These are phyloP conservation scores for Liparis tanakae DNA, from an alignment of 2,797 vertebrate species.

Conservation along the genomic window DNA sequence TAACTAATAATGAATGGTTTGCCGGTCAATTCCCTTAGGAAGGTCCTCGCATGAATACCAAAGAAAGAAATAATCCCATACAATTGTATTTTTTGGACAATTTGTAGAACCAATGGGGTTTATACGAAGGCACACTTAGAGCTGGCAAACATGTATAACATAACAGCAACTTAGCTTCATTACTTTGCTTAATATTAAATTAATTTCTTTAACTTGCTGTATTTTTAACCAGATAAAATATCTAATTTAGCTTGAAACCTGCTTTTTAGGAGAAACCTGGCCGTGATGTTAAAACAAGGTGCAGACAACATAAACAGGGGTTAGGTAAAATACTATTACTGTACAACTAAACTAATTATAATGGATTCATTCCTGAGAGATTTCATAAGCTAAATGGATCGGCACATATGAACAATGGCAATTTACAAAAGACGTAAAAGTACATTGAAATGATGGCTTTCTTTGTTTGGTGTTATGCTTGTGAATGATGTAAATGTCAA, in stretches of 20 bases:
- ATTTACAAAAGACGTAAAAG: constrained; percentile 1
- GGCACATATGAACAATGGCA: not conserved
- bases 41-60: not conserved
- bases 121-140: constrained; percentile 16
- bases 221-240: not conserved
- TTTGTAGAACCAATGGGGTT: constrained; percentile 5
- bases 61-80: not conserved
- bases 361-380: not conserved
- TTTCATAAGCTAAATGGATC: not conserved
- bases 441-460: not conserved
- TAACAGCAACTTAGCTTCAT: not conserved
- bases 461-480: constrained; percentile 11
- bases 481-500: not conserved
- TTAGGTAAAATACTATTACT: not conserved
- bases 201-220: not conserved
- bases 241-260: not conserved
- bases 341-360: not conserved
- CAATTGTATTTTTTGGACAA: not conserved
- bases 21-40: not conserved
- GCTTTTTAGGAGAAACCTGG: not conserved
- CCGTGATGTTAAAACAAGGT: not conserved
- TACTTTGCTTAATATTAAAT: constrained; percentile 8
- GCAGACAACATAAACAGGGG: not conserved
- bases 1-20: constrained; percentile 1
- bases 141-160: not conserved